Base-by-base conservation (phyloP, 2,113 vertebrate species). In the Notarius lentiginosus region DNA sequence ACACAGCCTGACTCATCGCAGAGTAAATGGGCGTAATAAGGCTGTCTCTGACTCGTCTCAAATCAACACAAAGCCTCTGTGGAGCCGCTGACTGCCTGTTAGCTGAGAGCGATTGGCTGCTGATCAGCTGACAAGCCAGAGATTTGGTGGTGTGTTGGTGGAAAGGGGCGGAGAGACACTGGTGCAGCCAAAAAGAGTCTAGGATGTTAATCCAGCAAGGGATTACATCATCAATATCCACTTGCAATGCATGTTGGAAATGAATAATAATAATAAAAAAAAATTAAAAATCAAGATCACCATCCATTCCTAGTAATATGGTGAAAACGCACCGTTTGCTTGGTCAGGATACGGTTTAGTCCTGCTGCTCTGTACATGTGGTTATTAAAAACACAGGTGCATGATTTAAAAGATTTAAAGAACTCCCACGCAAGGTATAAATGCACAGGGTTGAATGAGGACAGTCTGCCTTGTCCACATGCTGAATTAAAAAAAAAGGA, bases 401-500 rank as follows among this genome's bases (percentile, higher is more conserved):
- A 9, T 18, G 12, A 63, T 63, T 63, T 47, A 12, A 82, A 61
- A 34, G 56, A 1, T 63, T 18, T 41, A 12, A 60, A 27, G 14
- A 58, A 61, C 4, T 60, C 30, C 27, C 60, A 41, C 47, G 22
- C 60, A 0, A 6, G n/a, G 55, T 61, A n/a, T 10, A 30, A 68
- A 27, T 70, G 51, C 6, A 72, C 66, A 73, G 53, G 68, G 83
- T 75, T 75, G 22, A 58, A 47, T 75, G 68, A 84, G 68, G 83
- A 75, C 53, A 60, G 53, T 27, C 65, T 24, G 65, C 41, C 49
- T 58, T 30, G n/a, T 72, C 51, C 17, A 66, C 17, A 55, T 17
- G 22, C 66, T 47, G n/a, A 34, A 24, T 24, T 12, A 22, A 84
- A 61, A 55, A 47, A 47, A 72, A 1, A 83, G 30, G 81, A 1